A percentile compares a stretch with the other conserved stretches of the same genome.
Conservation (phyloP, 2,797 vertebrate species). For the Percopsis omiscomaycus region DNA sequence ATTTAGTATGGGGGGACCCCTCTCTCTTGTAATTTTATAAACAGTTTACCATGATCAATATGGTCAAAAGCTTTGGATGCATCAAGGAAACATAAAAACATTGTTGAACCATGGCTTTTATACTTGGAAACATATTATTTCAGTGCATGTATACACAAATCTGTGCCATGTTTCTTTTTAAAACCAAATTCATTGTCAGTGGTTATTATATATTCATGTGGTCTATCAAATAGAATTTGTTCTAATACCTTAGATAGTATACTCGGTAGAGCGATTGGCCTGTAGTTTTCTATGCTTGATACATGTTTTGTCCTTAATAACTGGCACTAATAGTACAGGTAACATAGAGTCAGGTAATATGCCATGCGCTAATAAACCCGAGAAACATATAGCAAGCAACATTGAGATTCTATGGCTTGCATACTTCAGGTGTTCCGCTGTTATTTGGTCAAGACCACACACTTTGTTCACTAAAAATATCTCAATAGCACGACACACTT, state of each 20-base stretch:
- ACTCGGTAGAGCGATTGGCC: no score
- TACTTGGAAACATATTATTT: no score
- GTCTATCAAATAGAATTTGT: background rate
- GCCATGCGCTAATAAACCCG: background rate
- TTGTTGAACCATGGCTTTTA: no score
- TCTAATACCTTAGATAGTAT: no score
- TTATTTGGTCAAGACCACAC: background rate
- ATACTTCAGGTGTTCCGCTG: background rate
- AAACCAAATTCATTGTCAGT: no score
- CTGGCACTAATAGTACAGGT: no score
- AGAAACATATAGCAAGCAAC: background rate
- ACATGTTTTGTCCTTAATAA: no score
- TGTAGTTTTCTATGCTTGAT: no score
- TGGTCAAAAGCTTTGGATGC: background rate
- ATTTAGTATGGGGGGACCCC: background rate
- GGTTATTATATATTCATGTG: background rate
- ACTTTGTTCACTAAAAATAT: conserved; percentile 10
- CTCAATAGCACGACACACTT: conserved; percentile 1
- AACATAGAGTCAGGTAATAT: background rate
- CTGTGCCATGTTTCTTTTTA: no score
- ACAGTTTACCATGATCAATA: background rate
- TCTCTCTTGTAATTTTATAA: background rate
- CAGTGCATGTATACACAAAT: no score
- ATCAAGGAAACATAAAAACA: background rate
- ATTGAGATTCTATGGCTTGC: background rate